Evolutionary conservation across 2,113 vertebrate genomes (phyloP), one percentile per base, ranked within the genome.

Genomic region (Eulemur rufifrons): DNA sequence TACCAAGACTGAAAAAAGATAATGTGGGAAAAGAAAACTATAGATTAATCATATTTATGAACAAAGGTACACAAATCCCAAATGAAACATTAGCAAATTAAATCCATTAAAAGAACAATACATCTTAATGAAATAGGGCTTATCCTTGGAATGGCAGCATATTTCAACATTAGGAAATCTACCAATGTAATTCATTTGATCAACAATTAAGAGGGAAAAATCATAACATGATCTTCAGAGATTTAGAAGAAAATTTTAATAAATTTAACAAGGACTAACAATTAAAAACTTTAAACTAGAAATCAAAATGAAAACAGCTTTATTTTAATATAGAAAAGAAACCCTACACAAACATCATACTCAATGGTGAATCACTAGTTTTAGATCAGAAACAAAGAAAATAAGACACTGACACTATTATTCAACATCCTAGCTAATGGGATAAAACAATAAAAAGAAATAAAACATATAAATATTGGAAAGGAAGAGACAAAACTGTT

Each of bases 261-360:
- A 20, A 68, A 77, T 86, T 93, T 42, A 86, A 78, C 59, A 14
- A 94, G 91, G 32, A 82, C 54, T 8, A 42, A 89, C 29, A 12
- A 50, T 56, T 32, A 71, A 73, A 87, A 95, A 73, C 87, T 63
- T 84, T 27, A 54, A 95, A 90, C 77, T 47, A 66, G 34, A 90
- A 95, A 73, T 85, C n/a, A 89, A 86, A 89, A 64, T 61, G 80
- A 89, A 96, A 80, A 63, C 27, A 77, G 18, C 18, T 42, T 61
- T 12, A 68, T 56, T 91, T 97, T 77, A 85, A 74, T 77, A 39
- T 95, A 92, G 69, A 39, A 73, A 82, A 81, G 71, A 95, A 96
- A 66, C 10, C 21, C 42, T 71, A 34, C 14, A 83, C 42, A 94
- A 90, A 92, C 32, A 47, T 56, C 18, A 34, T 6, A 25, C 13